Percentiles rank a stretch among this genome's conserved stretches.
Evolutionary conservation across 2,888 invertebrate genomes (phyloP).

Genomic region (Miltochrista miniata): DNA sequence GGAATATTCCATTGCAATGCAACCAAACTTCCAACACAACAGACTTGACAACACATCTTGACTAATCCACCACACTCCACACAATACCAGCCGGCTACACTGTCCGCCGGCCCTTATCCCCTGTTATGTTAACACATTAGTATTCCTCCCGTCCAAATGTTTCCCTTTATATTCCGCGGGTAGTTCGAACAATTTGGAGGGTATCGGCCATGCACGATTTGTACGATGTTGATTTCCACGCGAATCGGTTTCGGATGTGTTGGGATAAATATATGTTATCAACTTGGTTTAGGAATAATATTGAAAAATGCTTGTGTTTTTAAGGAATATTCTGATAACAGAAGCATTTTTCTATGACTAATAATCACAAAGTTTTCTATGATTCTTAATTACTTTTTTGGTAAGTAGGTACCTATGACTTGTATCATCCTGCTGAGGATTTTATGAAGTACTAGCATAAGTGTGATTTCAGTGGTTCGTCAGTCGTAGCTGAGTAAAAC

Average conservation of each 20-base stretch:
- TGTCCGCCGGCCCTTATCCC: background rate
- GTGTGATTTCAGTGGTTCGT: no score
- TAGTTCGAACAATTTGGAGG: conserved; percentile 38
- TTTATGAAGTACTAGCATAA: no score
- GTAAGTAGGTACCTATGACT: no score
- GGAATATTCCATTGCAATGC: no score
- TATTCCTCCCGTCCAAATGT: conserved; percentile 40
- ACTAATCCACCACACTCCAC: background rate
- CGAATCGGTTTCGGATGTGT: conserved; percentile 25
- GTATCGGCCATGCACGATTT: conserved; percentile 37
- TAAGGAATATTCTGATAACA: background rate
- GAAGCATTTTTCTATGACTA: no score
- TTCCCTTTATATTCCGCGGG: conserved; percentile 43
- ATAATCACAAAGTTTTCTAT: no score
- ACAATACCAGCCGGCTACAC: background rate
- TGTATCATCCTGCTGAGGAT: no score
- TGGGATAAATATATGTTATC: conserved; percentile 20
- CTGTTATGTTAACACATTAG: conserved; percentile 42
- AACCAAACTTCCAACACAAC: no score
- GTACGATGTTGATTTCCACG: conserved; percentile 30
- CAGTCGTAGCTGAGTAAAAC: no score
- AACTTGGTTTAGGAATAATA: conserved; percentile 1
- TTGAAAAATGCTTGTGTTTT: background rate
- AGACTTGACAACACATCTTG: background rate
- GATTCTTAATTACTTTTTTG: no score